Base-by-base conservation (phyloP, 2,797 vertebrate genomes). In the Merluccius polli region DNA sequence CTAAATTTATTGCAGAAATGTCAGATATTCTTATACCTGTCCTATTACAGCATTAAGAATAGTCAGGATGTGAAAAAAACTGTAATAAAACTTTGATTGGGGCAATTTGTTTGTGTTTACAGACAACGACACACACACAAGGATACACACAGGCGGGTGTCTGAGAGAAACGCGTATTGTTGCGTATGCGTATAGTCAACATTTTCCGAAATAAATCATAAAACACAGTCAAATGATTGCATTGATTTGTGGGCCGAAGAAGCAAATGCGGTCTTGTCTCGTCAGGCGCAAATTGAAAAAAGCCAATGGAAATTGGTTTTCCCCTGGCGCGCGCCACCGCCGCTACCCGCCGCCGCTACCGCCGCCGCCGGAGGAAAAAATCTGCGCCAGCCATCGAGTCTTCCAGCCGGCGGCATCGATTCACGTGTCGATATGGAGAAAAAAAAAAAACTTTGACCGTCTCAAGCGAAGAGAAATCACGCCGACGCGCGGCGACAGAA, bases 381-480 rank as follows among this genome's bases (percentile, higher is more conserved):
- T n/a, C n/a, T n/a, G n/a, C n/a, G n/a, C n/a, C n/a, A n/a, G n/a
- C n/a, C n/a, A n/a, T 2, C 59, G 84, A 83, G 78, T 72, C 75
- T 77, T 77, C 79, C 71, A 84, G 86, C 77, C 81, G 68, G 75
- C 29, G 0, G 79, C 78, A 89, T 90, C 29, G 87, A 91, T 89
- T 72, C 1, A 0, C 0, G 18, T 72, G 80, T 90, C 87, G 10
- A 92, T 92, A 88, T 1, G 41, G 1, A 83, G 73, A 78, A 74
- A 81, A 84, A 89, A 83, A 74, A 78, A 74, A 81, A 84, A 89
- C 77, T 73, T 83, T 75, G 70, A 84, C 82, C 70, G 80, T 77
- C 79, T 86, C 79, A 81, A 90, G 87, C 81, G 86, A 78, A 87
- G 81, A 85, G 18, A 83, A 89, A 86, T 89, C 84, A 79, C 87